phyloP scores from a whole-genome alignment of 2,113 vertebrate genomes.

The Archocentrus centrarchus region DNA sequence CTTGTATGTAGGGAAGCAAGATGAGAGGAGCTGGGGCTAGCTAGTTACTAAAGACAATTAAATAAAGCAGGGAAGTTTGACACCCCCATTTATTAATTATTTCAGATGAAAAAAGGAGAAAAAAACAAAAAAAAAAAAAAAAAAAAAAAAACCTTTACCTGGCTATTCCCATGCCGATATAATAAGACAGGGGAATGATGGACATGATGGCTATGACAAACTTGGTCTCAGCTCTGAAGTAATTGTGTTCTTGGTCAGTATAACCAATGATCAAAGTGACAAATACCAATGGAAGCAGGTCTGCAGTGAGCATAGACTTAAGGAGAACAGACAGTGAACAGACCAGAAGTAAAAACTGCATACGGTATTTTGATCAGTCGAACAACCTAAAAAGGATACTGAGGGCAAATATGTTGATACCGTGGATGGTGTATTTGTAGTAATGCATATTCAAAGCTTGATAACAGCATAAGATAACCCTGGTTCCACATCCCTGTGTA shows the following conservation, averaged over 20 bases:
- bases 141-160: conserved; percentile 75
- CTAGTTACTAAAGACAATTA: not conserved
- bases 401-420: conserved; percentile 85
- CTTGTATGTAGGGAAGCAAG: not conserved
- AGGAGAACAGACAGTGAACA: conserved; percentile 64
- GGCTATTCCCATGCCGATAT: conserved; percentile 92
- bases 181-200: conserved; percentile 91
- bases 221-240: conserved; percentile 78
- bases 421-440: conserved; percentile 85
- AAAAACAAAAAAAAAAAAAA: no score
- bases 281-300: conserved; percentile 85
- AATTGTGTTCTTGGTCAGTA: conserved; percentile 77
- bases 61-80: not conserved
- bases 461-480: conserved; percentile 82
- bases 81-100: not conserved
- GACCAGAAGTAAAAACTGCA: no score
- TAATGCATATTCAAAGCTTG: conserved; percentile 84
- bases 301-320: conserved; percentile 67
- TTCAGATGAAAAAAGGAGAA: not conserved
- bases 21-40: not conserved
- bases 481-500: conserved; percentile 62
- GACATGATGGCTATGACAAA: conserved; percentile 84
- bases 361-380: no score
- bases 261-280: conserved; percentile 86
- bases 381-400: conserved; percentile 82